phyloP scores from a whole-genome alignment of 2,797 vertebrate species.

The Apogon talboti region DNA sequence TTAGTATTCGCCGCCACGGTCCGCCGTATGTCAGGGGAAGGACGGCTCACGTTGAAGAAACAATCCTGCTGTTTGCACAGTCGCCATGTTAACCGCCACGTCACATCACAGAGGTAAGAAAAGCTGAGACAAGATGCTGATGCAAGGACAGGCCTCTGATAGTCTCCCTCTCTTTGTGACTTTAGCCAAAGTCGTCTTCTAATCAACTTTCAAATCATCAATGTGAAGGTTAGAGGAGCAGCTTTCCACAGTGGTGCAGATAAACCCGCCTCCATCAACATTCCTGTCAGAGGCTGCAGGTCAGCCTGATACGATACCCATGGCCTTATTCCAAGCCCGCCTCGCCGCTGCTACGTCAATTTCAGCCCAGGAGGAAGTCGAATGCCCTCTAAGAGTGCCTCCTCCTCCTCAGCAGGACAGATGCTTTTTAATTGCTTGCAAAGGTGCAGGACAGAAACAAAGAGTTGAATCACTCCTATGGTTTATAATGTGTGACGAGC shows the following conservation, averaged over 20 bases:
- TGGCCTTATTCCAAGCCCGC: constrained; percentile 69
- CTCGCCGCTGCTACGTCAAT: constrained; percentile 40
- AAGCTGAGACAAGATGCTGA: constrained; percentile 47
- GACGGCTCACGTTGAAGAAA: constrained; percentile 20
- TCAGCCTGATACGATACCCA: constrained; percentile 55
- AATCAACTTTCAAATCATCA: constrained; percentile 72
- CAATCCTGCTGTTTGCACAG: constrained; percentile 51
- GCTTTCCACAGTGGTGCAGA: constrained; percentile 57
- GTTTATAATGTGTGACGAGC: constrained; percentile 37
- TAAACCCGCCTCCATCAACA: constrained; percentile 71
- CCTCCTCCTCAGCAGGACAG: constrained; percentile 42
- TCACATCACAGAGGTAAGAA: constrained; percentile 23
- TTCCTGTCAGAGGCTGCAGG: constrained; percentile 68
- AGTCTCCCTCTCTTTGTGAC: constrained; percentile 46
- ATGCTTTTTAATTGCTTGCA: constrained; percentile 53
- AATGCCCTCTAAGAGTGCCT: constrained; percentile 58
- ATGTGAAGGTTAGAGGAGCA: constrained; percentile 66
- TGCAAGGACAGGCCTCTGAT: constrained; percentile 15
- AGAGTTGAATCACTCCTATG: not conserved
- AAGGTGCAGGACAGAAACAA: constrained; percentile 30
- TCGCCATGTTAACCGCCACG: constrained; percentile 11
- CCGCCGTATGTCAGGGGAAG: constrained; percentile 39
- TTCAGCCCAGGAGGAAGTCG: constrained; percentile 50
- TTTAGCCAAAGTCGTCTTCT: constrained; percentile 73
- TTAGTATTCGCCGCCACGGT: constrained; percentile 52